Evolutionary conservation across 2,888 invertebrate species (phyloP), one percentile per base, ranked within the genome.

Genomic region (Coecobrya sp.): DNA sequence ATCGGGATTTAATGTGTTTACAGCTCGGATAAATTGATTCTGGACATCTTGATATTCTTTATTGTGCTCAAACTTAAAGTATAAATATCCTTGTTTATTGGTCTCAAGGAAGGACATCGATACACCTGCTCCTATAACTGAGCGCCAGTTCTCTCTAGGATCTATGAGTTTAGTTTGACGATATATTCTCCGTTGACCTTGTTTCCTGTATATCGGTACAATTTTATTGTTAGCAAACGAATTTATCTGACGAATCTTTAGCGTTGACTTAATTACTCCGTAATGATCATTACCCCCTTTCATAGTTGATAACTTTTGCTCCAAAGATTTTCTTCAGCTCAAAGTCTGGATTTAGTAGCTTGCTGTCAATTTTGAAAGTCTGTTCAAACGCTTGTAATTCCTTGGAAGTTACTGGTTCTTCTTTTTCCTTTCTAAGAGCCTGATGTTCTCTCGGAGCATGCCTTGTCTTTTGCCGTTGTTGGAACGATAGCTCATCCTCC

Each of bases 281-380:
- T 59, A 36, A n/a, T 52, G 8, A 52, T 42, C 7, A 89, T 94
- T 95, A 96, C 96, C 95, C 96, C 93, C 96, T 96, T 95, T 97
- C 97, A 86, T 97, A 96, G 95, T 97, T 97, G 27, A 98, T 97
- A 86, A 97, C 97, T 95, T 97, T 97, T 25, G 97, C 97, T 27
- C 98, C 98, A 96, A 98, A 98, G 95, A 98, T 98, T 95, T 97
- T 96, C 93, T 97, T 97, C 95, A 98, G 96, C 96, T 98, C 98
- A 96, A 97, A 97, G 94, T 97, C 97, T 13, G 97, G 97, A 96
- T 98, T 98, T 27, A 98, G 96, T 95, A 97, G 96, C 95, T 97
- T 97, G 93, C 97, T 96, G 93, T 97, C 97, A 36, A 98, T 96
- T 82, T 96, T 96, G 11, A 98, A 96, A 52, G 97, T 95, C 68